These are phyloP conservation scores for Falcunculus frontatus DNA, from an alignment of 2,113 vertebrate species.

Conservation along the genomic window DNA sequence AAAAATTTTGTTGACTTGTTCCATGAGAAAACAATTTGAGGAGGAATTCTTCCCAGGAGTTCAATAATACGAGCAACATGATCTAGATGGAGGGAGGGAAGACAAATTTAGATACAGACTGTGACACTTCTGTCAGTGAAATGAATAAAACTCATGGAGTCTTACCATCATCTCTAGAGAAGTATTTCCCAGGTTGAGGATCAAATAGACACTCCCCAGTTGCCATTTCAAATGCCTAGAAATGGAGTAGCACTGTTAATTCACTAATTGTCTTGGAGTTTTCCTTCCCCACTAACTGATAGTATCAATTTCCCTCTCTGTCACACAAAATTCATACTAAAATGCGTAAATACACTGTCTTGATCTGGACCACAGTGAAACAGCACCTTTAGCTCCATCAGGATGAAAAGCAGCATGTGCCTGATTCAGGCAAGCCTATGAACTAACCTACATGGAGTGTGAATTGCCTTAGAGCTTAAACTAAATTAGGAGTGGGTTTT, in stretches of 20 bases:
- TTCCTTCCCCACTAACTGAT: not conserved
- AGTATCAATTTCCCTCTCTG: not conserved
- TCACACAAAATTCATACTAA: not conserved
- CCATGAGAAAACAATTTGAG: slow-evolving; percentile 72
- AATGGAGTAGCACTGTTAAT: not conserved
- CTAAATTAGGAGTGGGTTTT: not conserved
- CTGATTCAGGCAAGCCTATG: not conserved
- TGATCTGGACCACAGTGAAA: not conserved
- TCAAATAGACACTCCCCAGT: slow-evolving; percentile 81
- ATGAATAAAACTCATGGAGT: not conserved
- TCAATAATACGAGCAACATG: slow-evolving; percentile 83
- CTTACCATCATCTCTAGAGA: slow-evolving; percentile 84
- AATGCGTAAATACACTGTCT: not conserved
- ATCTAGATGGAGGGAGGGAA: slow-evolving; percentile 62
- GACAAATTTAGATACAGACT: not conserved
- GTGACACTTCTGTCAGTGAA: not conserved
- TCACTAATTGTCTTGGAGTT: not conserved
- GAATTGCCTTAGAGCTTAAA: not conserved
- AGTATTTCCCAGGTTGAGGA: slow-evolving; percentile 75
- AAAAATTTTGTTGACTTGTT: slow-evolving; percentile 82
- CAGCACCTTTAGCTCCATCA: not conserved
- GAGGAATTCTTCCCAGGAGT: slow-evolving; percentile 82
- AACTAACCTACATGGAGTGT: not conserved
- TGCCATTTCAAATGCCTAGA: slow-evolving; percentile 83
- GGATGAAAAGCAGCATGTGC: not conserved